Percentiles rank a stretch among this genome's conserved stretches.
phyloP scores from a whole-genome alignment of 2,113 vertebrate genomes.

The Kryptolebias marmoratus region DNA sequence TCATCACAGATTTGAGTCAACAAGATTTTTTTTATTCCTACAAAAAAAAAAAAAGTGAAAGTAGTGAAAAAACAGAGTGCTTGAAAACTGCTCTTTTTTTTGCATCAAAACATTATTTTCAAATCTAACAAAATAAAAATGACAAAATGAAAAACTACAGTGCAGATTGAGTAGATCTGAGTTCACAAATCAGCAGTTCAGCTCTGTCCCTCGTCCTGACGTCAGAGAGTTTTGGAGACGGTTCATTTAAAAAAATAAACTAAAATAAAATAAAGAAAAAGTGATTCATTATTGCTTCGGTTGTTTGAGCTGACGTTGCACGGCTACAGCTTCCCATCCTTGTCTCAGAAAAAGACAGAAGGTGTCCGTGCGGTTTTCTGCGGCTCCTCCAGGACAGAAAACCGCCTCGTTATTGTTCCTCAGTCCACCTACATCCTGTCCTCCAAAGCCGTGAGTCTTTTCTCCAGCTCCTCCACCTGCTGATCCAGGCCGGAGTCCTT shows the following conservation, averaged over 20 bases:
- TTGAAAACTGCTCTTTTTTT: slow-evolving; percentile 43
- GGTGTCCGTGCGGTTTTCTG: slow-evolving; percentile 83
- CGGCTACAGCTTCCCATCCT: slow-evolving; percentile 69
- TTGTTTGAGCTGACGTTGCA: slow-evolving; percentile 11
- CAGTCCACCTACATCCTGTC: slow-evolving; percentile 80
- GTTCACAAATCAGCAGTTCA: slow-evolving; percentile 72
- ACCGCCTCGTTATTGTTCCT: slow-evolving; percentile 84
- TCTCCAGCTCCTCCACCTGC: slow-evolving; percentile 58
- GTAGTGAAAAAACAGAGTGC: slow-evolving; percentile 46
- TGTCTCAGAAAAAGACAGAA: slow-evolving; percentile 75
- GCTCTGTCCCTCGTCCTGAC: slow-evolving; percentile 7
- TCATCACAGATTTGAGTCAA: slow-evolving; percentile 20
- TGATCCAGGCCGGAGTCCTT: slow-evolving; percentile 72
- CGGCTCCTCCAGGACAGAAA: slow-evolving; percentile 74
- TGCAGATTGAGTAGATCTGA: slow-evolving; percentile 69
- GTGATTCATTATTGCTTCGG: slow-evolving; percentile 11
- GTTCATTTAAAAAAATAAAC: slow-evolving; percentile 9
- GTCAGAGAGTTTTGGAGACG: slow-evolving; percentile 4
- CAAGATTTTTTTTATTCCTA: slow-evolving; percentile 59
- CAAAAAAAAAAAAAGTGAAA: slow-evolving; percentile 19
- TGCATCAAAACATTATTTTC: slow-evolving; percentile 39
- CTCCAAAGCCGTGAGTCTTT: slow-evolving; percentile 52
- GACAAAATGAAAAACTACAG: slow-evolving; percentile 68
- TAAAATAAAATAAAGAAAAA: neutral
- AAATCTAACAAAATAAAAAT: slow-evolving; percentile 13